Evolutionary conservation across 2,797 vertebrate species (phyloP).

Genomic region (Cyclopterus lumpus): DNA sequence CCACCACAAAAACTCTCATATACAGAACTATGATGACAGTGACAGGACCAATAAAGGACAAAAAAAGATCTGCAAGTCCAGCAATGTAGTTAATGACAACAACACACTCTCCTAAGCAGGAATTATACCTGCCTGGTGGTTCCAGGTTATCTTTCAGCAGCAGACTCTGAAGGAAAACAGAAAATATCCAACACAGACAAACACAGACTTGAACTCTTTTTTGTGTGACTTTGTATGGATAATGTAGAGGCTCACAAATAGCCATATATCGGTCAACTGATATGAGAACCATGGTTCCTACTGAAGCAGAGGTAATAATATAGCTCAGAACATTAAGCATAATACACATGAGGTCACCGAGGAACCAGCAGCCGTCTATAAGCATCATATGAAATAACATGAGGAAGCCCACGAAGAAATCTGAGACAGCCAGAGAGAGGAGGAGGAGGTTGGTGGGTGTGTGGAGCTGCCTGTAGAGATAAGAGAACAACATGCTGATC

Average conservation of each 20-base stretch:
- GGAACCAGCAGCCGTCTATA: not conserved
- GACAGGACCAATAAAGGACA: slow-evolving; percentile 29
- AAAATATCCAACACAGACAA: slow-evolving; percentile 37
- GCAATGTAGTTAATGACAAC: not conserved
- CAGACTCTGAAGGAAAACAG: not conserved
- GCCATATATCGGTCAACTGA: slow-evolving; percentile 2
- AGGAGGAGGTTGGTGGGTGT: too few relatives aligned
- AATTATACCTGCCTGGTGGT: not conserved
- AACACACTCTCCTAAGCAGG: not conserved
- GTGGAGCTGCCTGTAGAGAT: too few relatives aligned
- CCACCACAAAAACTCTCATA: slow-evolving; percentile 23
- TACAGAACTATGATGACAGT: slow-evolving; percentile 32
- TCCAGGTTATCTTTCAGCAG: not conserved
- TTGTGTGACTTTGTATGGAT: slow-evolving; percentile 22
- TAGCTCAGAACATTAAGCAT: not conserved
- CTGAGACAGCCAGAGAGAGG: too few relatives aligned
- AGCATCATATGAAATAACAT: not conserved
- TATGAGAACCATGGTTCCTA: not conserved
- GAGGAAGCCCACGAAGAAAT: not conserved
- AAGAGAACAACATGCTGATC: not conserved
- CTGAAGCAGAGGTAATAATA: not conserved
- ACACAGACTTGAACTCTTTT: slow-evolving; percentile 2
- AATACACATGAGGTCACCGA: not conserved
- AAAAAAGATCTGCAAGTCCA: not conserved
- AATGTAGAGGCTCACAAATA: slow-evolving; percentile 40